Base-by-base conservation (phyloP, 2,113 vertebrate genomes). In the Epinephelus moara region DNA sequence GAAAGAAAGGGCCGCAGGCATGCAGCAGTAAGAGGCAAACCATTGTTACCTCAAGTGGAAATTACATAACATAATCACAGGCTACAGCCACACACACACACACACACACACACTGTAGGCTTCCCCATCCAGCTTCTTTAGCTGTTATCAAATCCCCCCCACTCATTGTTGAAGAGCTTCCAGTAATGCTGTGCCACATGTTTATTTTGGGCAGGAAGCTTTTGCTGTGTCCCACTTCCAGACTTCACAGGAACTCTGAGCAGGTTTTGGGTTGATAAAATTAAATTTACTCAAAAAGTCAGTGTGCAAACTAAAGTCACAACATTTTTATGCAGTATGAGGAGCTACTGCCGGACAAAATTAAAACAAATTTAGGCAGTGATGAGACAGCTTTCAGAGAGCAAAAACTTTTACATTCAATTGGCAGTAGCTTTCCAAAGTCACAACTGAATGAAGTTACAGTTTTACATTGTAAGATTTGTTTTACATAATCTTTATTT, bases 21-120 rank as follows among this genome's bases (percentile, higher is more conserved):
- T 72, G 68, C 18, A 80, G 61, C 81, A 75, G 61, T 69, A 59
- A 53, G 17, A 90, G 75, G 57, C 62, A 75, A 74, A 75, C 61
- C 70, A 75, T 84, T 82, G 86, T 85, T 87, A 75, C 69, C 70
- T 82, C 45, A 18, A 70, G 73, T 90, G 59, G 85, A 88, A 86
- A 90, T 87, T 64, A 73, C 55, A 59, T 85, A 82, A 78, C 70
- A 50, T 86, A 85, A 84, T 85, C 62, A 83, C 73, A 91, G 70
- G 40, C 75, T 66, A 18, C 56, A 59, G 14, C 14, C 70, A 49
- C 81, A 67, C 74, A 76, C 60, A 37, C 60, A 61, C 25, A 52
- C 47, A 70, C 33, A 72, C 68, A 79, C 77, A 50, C 3, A 25
- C 0, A 55, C 18, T 33, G n/a, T 68, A 61, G 70, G 64, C 63